These are phyloP conservation scores for Phalera bucephala DNA, from an alignment of 2,888 invertebrate genomes.

Conservation along the genomic window DNA sequence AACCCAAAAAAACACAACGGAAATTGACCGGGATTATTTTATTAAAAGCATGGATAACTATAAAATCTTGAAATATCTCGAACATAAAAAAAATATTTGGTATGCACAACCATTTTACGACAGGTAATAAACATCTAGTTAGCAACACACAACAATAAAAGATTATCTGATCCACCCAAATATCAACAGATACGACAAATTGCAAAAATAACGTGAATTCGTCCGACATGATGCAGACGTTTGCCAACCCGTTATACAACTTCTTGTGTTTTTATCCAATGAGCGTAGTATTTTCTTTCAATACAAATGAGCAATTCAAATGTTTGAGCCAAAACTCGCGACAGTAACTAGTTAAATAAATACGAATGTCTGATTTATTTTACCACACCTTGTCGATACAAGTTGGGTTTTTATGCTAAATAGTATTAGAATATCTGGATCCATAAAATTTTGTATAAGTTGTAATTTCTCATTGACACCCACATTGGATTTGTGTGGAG, in stretches of 20 bases:
- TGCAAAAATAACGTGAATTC: conserved; percentile 9
- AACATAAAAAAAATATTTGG: no score
- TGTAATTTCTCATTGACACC: no score
- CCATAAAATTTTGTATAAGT: no score
- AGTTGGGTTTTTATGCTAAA: no score
- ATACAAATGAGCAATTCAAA: conserved; percentile 26
- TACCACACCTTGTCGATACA: conserved; percentile 2
- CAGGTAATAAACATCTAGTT: no score
- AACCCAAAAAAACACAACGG: no score
- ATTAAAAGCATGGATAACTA: no score
- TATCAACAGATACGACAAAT: conserved; percentile 6
- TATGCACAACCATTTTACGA: no score
- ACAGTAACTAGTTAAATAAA: conserved; percentile 23
- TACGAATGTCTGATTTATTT: conserved; percentile 17
- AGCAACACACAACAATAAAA: conserved; percentile 8
- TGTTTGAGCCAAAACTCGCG: conserved; percentile 24
- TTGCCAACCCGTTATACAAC: conserved; percentile 26
- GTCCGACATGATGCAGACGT: conserved; percentile 7
- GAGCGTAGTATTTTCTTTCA: conserved; percentile 29
- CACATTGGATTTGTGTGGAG: no score
- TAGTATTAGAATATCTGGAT: no score
- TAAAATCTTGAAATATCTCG: no score
- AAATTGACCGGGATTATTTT: no score
- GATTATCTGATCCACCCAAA: not conserved
- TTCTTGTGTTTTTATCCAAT: conserved; percentile 16